Percentiles rank a stretch among this genome's conserved stretches.
Conservation (phyloP, 2,113 vertebrate species). For the Catagonus wagneri region DNA sequence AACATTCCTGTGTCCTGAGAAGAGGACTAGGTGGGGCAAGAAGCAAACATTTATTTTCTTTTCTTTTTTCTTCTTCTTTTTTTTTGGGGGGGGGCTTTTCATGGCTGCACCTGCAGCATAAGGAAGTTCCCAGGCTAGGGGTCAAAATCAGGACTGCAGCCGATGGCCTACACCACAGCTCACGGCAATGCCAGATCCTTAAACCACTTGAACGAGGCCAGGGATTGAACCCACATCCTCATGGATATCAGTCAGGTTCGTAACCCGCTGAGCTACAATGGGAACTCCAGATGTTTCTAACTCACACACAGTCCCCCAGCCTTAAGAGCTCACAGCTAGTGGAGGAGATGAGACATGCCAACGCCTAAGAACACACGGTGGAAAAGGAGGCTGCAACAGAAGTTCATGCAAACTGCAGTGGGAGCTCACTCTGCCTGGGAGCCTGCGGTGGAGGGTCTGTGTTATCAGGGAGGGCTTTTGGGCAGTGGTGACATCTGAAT, state of each 20-base stretch:
- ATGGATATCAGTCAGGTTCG: too few relatives aligned
- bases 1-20: neutral
- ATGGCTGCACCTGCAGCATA: too few relatives aligned
- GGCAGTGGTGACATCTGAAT: neutral
- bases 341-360: neutral
- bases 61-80: too few relatives aligned
- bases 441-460: accelerated
- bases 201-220: too few relatives aligned
- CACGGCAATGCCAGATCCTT: too few relatives aligned
- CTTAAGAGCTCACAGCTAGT: accelerated
- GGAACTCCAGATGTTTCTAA: neutral
- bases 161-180: too few relatives aligned
- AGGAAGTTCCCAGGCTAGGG: too few relatives aligned
- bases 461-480: neutral
- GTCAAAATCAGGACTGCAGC: too few relatives aligned
- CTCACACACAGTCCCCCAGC: neutral
- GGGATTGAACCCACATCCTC: too few relatives aligned
- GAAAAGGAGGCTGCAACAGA: neutral
- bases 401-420: accelerated
- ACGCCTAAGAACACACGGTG: accelerated
- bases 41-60: neutral
- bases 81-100: too few relatives aligned
- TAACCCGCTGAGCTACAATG: too few relatives aligned
- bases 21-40: neutral
- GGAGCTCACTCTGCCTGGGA: too few relatives aligned